phyloP scores from a whole-genome alignment of 2,797 vertebrate species.

The Rhinatrema bivittatum region DNA sequence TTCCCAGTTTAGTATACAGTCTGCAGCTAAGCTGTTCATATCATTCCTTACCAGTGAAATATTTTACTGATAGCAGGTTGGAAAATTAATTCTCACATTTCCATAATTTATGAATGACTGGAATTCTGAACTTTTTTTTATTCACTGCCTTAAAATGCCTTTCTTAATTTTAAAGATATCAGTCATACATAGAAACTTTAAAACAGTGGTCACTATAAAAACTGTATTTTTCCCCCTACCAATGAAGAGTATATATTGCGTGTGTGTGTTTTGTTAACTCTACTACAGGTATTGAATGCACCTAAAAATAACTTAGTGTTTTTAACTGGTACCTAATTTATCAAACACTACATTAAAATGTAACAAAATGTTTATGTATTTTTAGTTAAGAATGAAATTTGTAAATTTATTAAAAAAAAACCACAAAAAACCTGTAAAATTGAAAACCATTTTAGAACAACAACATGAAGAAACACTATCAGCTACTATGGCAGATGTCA shows the following conservation, averaged over 20 bases:
- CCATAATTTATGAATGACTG: conserved; percentile 44
- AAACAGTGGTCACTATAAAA: conserved; percentile 53
- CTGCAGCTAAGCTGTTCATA: too few relatives aligned
- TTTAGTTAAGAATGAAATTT: conserved; percentile 69
- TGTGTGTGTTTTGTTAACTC: conserved; percentile 69
- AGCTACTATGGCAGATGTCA: conserved; percentile 23
- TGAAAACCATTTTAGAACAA: conserved; percentile 56
- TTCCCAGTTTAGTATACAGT: too few relatives aligned
- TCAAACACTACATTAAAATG: conserved; percentile 62
- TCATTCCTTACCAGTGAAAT: conserved; percentile 58
- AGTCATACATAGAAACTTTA: conserved; percentile 56
- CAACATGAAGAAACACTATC: conserved; percentile 41
- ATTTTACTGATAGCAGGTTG: conserved; percentile 29
- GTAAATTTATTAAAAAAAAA: conserved; percentile 69
- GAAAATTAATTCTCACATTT: conserved; percentile 28
- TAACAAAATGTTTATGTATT: conserved; percentile 69
- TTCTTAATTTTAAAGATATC: conserved; percentile 43
- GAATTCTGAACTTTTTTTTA: conserved; percentile 54
- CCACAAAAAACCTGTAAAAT: too few relatives aligned
- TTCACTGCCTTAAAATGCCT: conserved; percentile 65
- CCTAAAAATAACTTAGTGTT: conserved; percentile 71
- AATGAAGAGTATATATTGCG: conserved; percentile 67
- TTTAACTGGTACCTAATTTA: conserved; percentile 77
- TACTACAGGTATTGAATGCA: conserved; percentile 70
- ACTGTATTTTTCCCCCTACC: conserved; percentile 58